Base-by-base conservation (phyloP, 2,797 vertebrate genomes). In the Acanthornis magna region DNA sequence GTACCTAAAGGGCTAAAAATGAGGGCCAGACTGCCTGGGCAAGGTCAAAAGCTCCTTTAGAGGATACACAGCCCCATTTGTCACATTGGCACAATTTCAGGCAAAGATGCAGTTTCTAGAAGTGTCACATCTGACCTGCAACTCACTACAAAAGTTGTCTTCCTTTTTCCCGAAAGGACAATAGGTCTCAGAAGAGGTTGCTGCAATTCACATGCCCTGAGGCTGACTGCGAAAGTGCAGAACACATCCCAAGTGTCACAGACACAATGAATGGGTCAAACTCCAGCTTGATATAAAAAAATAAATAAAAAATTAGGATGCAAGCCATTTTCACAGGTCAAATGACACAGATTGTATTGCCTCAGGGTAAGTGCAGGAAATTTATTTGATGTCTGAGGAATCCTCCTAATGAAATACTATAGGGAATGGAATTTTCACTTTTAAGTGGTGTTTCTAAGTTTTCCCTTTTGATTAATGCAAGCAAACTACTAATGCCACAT, bases 151-250 rank as follows among this genome's bases (percentile, higher is more conserved):
- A 67, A 75, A 67, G 4, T 32, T 42, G 25, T 43, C 8, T 79
- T 67, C 30, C 10, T 66, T 63, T 21, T 19, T 72, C 16, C 21
- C 25, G 13, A 43, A 71, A 47, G 13, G 7, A 11, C 27, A 34
- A 30, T 10, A 48, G 4, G 19, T 65, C 25, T 92, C 68, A 68
- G 58, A 54, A 72, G 50, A 15, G 8, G 48, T 29, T 75, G 10
- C 13, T 68, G 42, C 4, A 1, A 22, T n/a, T 71, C 20, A 16
- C 17, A 9, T 1, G 0, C 11, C 15, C 48, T 45, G 18, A 55
- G 30, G 8, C 45, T 72, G n/a, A 25, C 20, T 51, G 11, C 0
- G 0, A 53, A 58, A 13, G 9, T 43, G 19, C 23, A 79, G 63
- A 55, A 34, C 11, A 12, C 18, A 60, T 34, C 6, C 14, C 30